phyloP scores from a whole-genome alignment of 2,888 invertebrate genomes.

The Plebejus melissa region DNA sequence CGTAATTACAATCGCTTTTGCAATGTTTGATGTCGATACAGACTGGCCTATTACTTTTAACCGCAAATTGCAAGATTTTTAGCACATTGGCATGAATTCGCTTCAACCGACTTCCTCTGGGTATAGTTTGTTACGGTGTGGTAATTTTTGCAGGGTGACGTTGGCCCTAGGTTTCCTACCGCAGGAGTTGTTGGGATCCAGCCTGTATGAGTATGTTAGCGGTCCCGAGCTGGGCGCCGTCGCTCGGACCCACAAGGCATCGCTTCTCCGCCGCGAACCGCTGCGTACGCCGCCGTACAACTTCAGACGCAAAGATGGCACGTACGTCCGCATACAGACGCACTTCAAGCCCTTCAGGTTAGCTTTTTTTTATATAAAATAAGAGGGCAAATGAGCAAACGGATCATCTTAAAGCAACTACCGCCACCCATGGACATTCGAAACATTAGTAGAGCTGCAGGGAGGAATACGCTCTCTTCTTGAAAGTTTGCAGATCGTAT shows the following conservation, averaged over 20 bases:
- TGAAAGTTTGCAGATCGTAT: too few species aligned
- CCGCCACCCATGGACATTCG: too few species aligned
- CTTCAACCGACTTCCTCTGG: neutral
- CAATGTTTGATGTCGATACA: too few species aligned
- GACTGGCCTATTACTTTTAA: too few species aligned
- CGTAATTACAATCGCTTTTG: too few species aligned
- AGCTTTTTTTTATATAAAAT: conserved; percentile 8
- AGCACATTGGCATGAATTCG: neutral
- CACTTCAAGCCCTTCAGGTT: conserved; percentile 91
- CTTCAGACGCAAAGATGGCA: conserved; percentile 89
- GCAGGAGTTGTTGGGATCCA: conserved; percentile 94
- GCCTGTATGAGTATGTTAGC: conserved; percentile 95
- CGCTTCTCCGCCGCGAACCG: conserved; percentile 81
- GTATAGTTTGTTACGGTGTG: neutral
- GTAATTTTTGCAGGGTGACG: conserved; percentile 83
- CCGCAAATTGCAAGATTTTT: neutral
- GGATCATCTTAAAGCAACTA: too few species aligned
- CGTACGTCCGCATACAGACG: conserved; percentile 86
- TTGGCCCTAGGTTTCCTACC: conserved; percentile 93
- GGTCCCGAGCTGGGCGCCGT: conserved; percentile 88
- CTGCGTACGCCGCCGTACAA: conserved; percentile 86
- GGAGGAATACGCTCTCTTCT: too few species aligned
- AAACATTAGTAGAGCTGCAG: too few species aligned
- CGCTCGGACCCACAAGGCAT: conserved; percentile 90
- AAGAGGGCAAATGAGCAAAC: too few species aligned